These are phyloP conservation scores for Cactoblastis cactorum DNA, from an alignment of 2,888 invertebrate genomes.

Conservation along the genomic window DNA sequence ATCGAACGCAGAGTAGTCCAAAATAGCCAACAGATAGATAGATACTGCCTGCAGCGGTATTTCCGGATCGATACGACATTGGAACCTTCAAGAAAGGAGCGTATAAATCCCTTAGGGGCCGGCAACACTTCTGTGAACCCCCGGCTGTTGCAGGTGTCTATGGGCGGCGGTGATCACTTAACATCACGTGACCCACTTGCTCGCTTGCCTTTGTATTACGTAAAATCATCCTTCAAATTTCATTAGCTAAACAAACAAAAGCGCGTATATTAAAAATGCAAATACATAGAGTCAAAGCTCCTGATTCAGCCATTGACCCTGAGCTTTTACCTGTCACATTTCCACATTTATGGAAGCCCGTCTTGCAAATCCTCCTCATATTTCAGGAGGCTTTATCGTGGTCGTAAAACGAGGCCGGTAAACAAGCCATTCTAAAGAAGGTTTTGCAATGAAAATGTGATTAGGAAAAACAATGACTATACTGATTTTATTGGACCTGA, in stretches of 20 bases:
- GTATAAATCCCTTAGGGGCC: too few relatives aligned
- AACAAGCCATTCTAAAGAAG: not conserved
- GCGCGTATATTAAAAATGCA: not conserved
- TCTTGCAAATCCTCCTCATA: conserved; percentile 29
- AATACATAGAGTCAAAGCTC: conserved; percentile 9
- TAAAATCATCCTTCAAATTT: not conserved
- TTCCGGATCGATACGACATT: too few relatives aligned
- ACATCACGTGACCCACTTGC: too few relatives aligned
- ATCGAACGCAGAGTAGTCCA: too few relatives aligned
- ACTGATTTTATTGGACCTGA: too few relatives aligned
- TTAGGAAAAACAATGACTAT: not conserved
- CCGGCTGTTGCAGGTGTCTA: too few relatives aligned
- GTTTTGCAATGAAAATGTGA: not conserved
- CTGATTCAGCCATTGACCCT: conserved; percentile 13
- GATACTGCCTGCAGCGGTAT: too few relatives aligned
- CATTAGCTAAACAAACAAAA: conserved; percentile 4
- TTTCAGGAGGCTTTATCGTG: conserved; percentile 21
- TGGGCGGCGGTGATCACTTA: too few relatives aligned
- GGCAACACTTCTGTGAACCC: too few relatives aligned
- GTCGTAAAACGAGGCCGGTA: not conserved
- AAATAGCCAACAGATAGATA: too few relatives aligned
- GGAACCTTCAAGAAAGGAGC: too few relatives aligned
- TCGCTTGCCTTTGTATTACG: too few relatives aligned
- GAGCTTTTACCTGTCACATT: conserved; percentile 11
- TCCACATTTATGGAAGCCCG: conserved; percentile 12